Evolutionary conservation across 2,888 invertebrate species (phyloP).

Genomic region (Venustoraphidia nigricollis): DNA sequence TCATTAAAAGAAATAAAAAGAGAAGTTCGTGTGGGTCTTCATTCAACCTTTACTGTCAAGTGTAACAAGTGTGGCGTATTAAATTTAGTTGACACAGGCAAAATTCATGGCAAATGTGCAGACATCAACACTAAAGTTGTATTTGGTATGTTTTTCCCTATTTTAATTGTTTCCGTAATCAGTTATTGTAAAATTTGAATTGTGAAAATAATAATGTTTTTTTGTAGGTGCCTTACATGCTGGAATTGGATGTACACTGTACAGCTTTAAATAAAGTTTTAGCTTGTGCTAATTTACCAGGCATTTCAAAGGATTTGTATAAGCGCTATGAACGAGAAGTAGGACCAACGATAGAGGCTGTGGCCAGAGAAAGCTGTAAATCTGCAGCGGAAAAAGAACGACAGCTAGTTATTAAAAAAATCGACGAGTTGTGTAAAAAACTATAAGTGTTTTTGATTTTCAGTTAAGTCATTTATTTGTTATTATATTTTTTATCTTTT

Average conservation of each 20-base stretch:
- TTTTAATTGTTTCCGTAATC: too few relatives aligned
- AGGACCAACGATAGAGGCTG: slow-evolving; percentile 10
- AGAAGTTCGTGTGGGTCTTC: too few relatives aligned
- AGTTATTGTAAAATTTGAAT: too few relatives aligned
- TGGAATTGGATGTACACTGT: slow-evolving; percentile 4
- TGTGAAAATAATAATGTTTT: too few relatives aligned
- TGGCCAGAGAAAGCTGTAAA: slow-evolving; percentile 11
- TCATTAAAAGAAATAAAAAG: too few relatives aligned
- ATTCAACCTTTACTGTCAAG: too few relatives aligned
- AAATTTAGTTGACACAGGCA: too few relatives aligned
- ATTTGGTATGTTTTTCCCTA: too few relatives aligned
- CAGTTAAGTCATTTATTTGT: neutral
- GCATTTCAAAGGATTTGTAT: slow-evolving; percentile 4
- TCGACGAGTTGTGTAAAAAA: slow-evolving; percentile 8
- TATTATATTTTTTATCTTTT: too few relatives aligned
- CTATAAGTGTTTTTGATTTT: slow-evolving; percentile 7
- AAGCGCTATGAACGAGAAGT: slow-evolving; percentile 10
- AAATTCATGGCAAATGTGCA: too few relatives aligned
- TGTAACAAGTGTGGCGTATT: too few relatives aligned
- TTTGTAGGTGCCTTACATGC: slow-evolving; percentile 7
- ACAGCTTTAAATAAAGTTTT: slow-evolving; percentile 5
- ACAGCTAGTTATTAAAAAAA: slow-evolving; percentile 9
- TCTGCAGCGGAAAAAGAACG: slow-evolving; percentile 11
- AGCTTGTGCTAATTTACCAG: slow-evolving; percentile 7
- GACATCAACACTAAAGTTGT: too few relatives aligned